Evolutionary conservation across 1,140 invertebrate genomes (phyloP).

Genomic region (Acromyrmex heyeri): DNA sequence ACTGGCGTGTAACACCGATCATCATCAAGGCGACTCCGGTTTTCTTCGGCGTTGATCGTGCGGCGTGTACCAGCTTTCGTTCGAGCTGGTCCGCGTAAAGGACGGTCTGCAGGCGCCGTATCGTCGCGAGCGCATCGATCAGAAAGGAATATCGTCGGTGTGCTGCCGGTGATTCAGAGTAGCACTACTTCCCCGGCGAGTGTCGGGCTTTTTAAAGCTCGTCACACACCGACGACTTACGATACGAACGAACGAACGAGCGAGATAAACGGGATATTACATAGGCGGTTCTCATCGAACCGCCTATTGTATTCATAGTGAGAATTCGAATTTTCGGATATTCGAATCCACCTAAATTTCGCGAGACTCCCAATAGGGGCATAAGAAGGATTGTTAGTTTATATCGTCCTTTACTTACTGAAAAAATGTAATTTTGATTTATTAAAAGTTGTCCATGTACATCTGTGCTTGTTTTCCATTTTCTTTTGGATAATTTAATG

Average conservation of each 20-base stretch:
- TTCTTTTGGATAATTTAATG: slow-evolving; percentile 1
- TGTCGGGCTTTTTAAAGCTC: slow-evolving; percentile 51
- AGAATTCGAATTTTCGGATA: slow-evolving; percentile 48
- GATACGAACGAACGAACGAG: not conserved
- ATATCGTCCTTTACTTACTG: no score
- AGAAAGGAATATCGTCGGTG: slow-evolving; percentile 70
- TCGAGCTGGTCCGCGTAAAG: slow-evolving; percentile 27
- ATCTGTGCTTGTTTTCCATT: no score
- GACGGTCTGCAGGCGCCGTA: slow-evolving; percentile 53
- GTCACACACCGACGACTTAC: slow-evolving; percentile 34
- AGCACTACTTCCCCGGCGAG: slow-evolving; percentile 56
- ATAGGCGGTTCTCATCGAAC: slow-evolving; percentile 30
- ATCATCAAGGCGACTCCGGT: not conserved
- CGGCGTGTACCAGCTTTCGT: not conserved
- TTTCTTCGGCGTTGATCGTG: not conserved
- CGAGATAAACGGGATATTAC: slow-evolving; percentile 42
- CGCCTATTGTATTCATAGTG: slow-evolving; percentile 28
- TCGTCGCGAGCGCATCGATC: slow-evolving; percentile 70
- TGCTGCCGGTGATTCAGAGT: slow-evolving; percentile 70
- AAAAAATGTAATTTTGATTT: not conserved
- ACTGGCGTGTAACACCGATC: not conserved
- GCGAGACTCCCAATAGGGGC: not conserved
- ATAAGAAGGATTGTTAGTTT: not conserved
- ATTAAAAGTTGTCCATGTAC: not conserved
- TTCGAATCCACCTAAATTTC: slow-evolving; percentile 26